Evolutionary conservation across 2,888 invertebrate species (phyloP).

Genomic region (Ornithoptera alexandrae): DNA sequence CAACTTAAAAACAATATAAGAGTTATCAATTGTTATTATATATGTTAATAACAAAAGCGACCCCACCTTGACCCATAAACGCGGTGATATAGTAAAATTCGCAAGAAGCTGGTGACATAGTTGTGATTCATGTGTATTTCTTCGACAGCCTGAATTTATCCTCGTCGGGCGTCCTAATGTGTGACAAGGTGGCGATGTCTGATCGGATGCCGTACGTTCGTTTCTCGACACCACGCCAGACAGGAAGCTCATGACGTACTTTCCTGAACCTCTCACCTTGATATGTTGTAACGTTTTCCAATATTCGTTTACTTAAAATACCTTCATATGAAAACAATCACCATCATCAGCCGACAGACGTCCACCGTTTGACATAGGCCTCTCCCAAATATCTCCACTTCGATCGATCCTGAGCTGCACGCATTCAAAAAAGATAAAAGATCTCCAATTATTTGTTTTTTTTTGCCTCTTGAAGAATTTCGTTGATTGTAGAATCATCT

Average conservation of each 20-base stretch:
- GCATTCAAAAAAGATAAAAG: no score
- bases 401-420: no score
- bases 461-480: no score
- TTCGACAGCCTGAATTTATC: slow-evolving; percentile 13
- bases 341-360: no score
- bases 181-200: slow-evolving; percentile 36
- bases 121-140: slow-evolving; percentile 7
- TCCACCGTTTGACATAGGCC: no score
- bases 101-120: not conserved
- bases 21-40: not conserved
- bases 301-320: not conserved
- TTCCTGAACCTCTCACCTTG: not conserved
- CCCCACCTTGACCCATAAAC: slow-evolving; percentile 24
- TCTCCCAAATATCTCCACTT: no score
- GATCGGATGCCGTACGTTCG: not conserved
- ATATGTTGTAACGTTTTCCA: not conserved
- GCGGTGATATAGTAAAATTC: slow-evolving; percentile 15
- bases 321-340: not conserved
- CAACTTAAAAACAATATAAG: not conserved
- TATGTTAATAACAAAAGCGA: slow-evolving; percentile 15
- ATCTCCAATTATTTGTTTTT: no score
- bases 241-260: not conserved
- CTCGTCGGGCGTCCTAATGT: slow-evolving; percentile 28
- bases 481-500: no score
- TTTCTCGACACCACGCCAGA: not conserved